Base-by-base conservation (phyloP, 2,797 vertebrate species). In the Anabacerthia variegaticeps region DNA sequence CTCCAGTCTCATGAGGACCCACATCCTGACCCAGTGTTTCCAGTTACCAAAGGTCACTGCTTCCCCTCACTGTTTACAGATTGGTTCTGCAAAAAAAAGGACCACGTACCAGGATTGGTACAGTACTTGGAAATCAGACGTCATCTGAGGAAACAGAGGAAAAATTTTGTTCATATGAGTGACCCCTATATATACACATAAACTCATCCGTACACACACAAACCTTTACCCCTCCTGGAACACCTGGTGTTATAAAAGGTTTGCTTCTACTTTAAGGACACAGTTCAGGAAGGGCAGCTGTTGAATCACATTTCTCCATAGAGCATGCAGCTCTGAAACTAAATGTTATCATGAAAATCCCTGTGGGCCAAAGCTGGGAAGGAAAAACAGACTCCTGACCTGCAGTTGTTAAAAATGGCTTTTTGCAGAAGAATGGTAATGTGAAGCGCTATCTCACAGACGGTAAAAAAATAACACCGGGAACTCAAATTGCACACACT, bases 331-430 rank as follows among this genome's bases (percentile, higher is more conserved):
- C 46, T 93, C 87, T 79, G 90, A 96, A 95, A 89, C 59, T 61
- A 94, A 97, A 95, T 88, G 73, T 93, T 93, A 95, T 93, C 86
- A 94, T 91, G 81, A 93, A 96, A 96, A 94, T 95, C 95, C 95
- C 95, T 54, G 54, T 91, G 82, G 86, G 82, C 68, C 89, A 59
- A 82, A 87, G 30, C 72, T 83, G 72, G 93, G 75, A 94, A 95
- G 61, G 65, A 85, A 92, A 96, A 96, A 88, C 65, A 94, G 68
- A 92, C 68, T 96, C 84, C 78, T 91, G 92, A 95, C 86, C 93
- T 93, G 91, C 51, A 92, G 93, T 88, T 95, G 92, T 96, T 96
- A 94, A 94, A 96, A 94, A 96, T 55, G 92, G 72, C 68, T 95
- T 95, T 96, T 91, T 83, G 89, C 82, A 91, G 56, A 68, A 91